Evolutionary conservation across 2,113 vertebrate species (phyloP), one percentile per base, ranked within the genome.

Genomic region (Chauna torquata): DNA sequence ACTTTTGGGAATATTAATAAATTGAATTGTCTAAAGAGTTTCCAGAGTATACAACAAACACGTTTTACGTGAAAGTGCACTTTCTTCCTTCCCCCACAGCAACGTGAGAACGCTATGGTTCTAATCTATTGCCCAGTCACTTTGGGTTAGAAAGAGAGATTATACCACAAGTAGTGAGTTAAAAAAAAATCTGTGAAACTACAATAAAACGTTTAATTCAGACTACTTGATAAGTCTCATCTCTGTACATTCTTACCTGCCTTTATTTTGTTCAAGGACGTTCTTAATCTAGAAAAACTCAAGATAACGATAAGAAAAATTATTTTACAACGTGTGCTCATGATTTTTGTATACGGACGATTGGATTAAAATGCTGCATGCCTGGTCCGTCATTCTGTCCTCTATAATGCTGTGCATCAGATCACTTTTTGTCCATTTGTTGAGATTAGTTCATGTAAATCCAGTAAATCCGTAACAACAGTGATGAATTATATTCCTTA

Each of bases 131-230:
- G 49, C 44, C 14, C 28, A 94, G 71, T 96, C 94, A 96, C 34
- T 94, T 93, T 45, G 22, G 40, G 49, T 96, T 96, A 95, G 65
- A 94, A 52, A 96, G 90, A 95, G 28, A 71, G 82, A 96, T 94
- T 96, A 88, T 22, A 79, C 68, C 34, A 5, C 36, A 81, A n/a
- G 44, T 50, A 80, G 52, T 59, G 23, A 75, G n/a, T 85, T 80
- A 47, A 83, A 90, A 47, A 83, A 90, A 94, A 88, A 94, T 42
- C 17, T 4, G 5, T 74, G 59, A 80, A 96, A 86, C 69, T 71
- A 36, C 17, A 36, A 52, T 4, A 77, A 45, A 92, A 66, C 72
- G 49, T 80, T 54, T 38, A 82, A 82, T n/a, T 79, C 47, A 47
- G 72, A 78, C 64, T 19, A 44, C 83, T 88, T 4, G 34, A 70